phyloP scores from a whole-genome alignment of 2,888 invertebrate species.

The Rhagium mordax region DNA sequence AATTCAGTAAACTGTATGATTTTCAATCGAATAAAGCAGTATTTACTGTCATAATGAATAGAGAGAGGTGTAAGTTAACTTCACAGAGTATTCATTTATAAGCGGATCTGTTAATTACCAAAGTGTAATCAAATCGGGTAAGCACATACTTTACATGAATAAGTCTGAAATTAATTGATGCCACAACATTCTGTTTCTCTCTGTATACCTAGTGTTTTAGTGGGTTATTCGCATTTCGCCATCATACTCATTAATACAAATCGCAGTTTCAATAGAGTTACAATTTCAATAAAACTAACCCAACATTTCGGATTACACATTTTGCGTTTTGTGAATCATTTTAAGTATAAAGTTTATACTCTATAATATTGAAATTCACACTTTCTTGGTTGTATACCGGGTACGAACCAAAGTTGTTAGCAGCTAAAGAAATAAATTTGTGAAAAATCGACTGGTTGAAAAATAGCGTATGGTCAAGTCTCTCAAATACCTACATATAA shows the following conservation, averaged over 20 bases:
- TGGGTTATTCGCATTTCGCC: conserved; percentile 1
- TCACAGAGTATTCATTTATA: conserved; percentile 62
- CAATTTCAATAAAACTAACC: neutral
- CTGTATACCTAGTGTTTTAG: conserved; percentile 1
- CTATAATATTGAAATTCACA: neutral
- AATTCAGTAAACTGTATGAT: conserved; percentile 19
- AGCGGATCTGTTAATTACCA: conserved; percentile 67
- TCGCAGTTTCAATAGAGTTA: conserved; percentile 1
- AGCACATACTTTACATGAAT: conserved; percentile 64
- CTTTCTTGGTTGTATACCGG: no score
- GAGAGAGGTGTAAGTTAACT: conserved; percentile 64
- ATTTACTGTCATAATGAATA: conserved; percentile 45
- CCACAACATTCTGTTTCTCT: conserved; percentile 25
- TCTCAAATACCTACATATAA: no score
- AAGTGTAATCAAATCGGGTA: conserved; percentile 68
- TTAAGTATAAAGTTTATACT: neutral
- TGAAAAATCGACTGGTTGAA: no score
- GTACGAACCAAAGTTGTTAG: no score
- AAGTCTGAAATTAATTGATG: conserved; percentile 55
- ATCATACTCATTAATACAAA: conserved; percentile 1
- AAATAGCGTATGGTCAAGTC: no score
- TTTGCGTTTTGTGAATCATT: neutral
- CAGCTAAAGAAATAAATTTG: no score
- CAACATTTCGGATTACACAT: neutral
- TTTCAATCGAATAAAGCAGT: conserved; percentile 25